phyloP scores from a whole-genome alignment of 2,888 invertebrate species.

The Leptinotarsa rubiginosa region DNA sequence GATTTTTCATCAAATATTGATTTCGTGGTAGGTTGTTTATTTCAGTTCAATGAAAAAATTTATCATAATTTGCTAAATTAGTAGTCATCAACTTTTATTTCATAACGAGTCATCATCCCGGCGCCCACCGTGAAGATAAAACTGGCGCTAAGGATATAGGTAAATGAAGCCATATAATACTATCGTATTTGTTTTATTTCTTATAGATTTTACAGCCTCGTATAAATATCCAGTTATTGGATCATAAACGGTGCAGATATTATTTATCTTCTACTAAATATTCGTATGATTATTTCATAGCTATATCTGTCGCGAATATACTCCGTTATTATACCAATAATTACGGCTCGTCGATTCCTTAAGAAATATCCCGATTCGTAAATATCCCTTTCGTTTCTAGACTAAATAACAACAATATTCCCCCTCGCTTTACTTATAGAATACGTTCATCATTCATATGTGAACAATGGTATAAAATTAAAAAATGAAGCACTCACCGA shows the following conservation, averaged over 20 bases:
- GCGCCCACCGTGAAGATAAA: conserved; percentile 14
- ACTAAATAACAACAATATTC: conserved; percentile 3
- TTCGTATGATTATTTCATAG: conserved; percentile 8
- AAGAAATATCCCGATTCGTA: not conserved
- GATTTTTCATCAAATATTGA: too few species aligned
- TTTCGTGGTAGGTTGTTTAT: not conserved
- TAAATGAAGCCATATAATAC: conserved; percentile 21
- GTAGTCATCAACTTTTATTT: not conserved
- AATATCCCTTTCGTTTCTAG: conserved; percentile 6
- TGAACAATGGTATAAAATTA: conserved; percentile 54
- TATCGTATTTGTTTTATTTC: conserved; percentile 27
- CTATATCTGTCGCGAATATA: conserved; percentile 3
- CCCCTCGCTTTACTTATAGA: conserved; percentile 12
- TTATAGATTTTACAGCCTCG: conserved; percentile 26
- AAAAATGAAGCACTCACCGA: conserved; percentile 54
- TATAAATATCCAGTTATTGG: conserved; percentile 29
- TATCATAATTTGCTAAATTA: not conserved
- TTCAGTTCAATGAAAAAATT: not conserved
- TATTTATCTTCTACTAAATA: conserved; percentile 26
- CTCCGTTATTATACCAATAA: not conserved
- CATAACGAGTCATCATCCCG: not conserved
- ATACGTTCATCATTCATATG: conserved; percentile 42
- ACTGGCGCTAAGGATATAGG: conserved; percentile 20
- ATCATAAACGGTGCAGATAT: conserved; percentile 27
- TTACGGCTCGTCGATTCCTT: not conserved